A percentile compares a stretch with the other conserved stretches of the same genome.
These are phyloP conservation scores for Xanthorhoe designata DNA, from an alignment of 2,888 invertebrate species.

Conservation along the genomic window DNA sequence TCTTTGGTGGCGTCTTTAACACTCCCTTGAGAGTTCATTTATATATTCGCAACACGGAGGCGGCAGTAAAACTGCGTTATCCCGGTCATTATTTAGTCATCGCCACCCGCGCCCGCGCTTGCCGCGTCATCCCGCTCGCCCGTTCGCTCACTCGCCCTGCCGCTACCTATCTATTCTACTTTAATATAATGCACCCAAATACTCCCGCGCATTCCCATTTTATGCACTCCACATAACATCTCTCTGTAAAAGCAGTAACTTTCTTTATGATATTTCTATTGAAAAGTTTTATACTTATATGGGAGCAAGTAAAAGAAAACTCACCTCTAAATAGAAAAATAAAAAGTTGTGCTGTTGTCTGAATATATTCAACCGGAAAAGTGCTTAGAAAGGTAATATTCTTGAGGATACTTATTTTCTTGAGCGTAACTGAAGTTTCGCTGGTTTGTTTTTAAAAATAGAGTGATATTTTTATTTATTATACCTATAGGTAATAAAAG, in stretches of 20 bases:
- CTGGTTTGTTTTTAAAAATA: constrained; percentile 15
- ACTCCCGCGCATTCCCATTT: constrained; percentile 59
- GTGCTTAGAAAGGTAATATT: constrained; percentile 41
- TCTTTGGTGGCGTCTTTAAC: constrained; percentile 83
- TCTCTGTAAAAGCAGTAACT: constrained; percentile 49
- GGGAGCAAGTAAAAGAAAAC: constrained; percentile 46
- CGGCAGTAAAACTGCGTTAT: constrained; percentile 85
- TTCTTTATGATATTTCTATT: constrained; percentile 56
- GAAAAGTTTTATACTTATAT: constrained; percentile 52
- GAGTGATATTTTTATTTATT: neutral
- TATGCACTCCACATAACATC: constrained; percentile 53
- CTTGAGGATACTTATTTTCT: constrained; percentile 39
- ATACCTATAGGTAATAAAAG: constrained; percentile 1
- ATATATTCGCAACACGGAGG: constrained; percentile 84
- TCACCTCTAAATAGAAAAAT: constrained; percentile 45
- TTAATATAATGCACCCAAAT: constrained; percentile 77
- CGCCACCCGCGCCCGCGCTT: constrained; percentile 54
- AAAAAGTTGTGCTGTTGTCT: constrained; percentile 42
- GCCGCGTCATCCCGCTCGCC: constrained; percentile 38
- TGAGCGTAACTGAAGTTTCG: constrained; percentile 22
- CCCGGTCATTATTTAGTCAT: constrained; percentile 85
- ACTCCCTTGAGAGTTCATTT: constrained; percentile 83
- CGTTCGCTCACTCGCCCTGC: constrained; percentile 34
- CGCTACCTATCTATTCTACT: constrained; percentile 51
- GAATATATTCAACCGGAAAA: constrained; percentile 41